phyloP scores from a whole-genome alignment of 2,888 invertebrate genomes.

The Aleiodes testaceus region DNA sequence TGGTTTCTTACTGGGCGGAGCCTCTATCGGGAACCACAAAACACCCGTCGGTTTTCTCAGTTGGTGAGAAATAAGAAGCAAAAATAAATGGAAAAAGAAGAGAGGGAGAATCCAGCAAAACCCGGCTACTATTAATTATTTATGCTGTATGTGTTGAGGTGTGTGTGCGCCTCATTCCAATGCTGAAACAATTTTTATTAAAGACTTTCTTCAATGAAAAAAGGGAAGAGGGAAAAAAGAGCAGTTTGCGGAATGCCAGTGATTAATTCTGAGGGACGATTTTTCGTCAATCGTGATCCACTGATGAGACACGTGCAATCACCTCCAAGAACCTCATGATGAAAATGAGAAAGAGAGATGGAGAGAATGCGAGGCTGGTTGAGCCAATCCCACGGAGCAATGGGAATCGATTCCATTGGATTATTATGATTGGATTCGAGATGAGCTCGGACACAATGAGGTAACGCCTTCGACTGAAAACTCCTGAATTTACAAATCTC shows the following conservation, averaged over 20 bases:
- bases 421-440: conserved; percentile 72
- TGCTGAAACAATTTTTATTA: not conserved
- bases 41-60: conserved; percentile 47
- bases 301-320: conserved; percentile 24
- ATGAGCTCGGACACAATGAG: conserved; percentile 52
- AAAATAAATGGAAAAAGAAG: too few relatives aligned
- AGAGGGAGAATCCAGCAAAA: conserved; percentile 12
- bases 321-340: not conserved
- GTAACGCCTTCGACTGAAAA: conserved; percentile 31
- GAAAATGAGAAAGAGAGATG: not conserved
- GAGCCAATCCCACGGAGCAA: conserved; percentile 33
- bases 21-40: conserved; percentile 60
- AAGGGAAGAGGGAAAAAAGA: not conserved
- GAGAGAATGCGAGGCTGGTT: conserved; percentile 5
- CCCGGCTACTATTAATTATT: conserved; percentile 71
- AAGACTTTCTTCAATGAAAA: not conserved
- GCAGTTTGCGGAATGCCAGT: not conserved
- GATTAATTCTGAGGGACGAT: conserved; percentile 5
- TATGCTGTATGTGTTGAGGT: conserved; percentile 59
- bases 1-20: conserved; percentile 71
- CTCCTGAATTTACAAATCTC: conserved; percentile 15
- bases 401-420: conserved; percentile 69
- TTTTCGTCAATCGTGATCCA: conserved; percentile 17
- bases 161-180: conserved; percentile 15
- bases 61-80: conserved; percentile 31